A percentile compares a stretch with the other conserved stretches of the same genome.
phyloP scores from a whole-genome alignment of 1,140 invertebrate genomes.

The Apis cerana region DNA sequence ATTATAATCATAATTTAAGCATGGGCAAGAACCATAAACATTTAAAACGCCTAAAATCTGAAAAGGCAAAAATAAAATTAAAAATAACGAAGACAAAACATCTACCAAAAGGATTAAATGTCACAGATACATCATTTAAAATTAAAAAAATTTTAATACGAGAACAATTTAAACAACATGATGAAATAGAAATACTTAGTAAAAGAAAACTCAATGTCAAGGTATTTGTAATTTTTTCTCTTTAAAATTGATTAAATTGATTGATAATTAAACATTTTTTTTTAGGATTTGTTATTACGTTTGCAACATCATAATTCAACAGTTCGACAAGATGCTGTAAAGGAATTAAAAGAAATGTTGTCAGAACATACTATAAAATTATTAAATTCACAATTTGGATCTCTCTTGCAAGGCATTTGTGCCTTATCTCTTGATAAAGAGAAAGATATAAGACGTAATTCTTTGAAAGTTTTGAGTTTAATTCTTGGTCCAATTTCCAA shows the following conservation, averaged over 20 bases:
- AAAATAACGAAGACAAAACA: slow-evolving; percentile 85
- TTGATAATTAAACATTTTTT: slow-evolving; percentile 17
- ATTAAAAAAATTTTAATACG: slow-evolving; percentile 91
- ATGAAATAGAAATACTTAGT: slow-evolving; percentile 84
- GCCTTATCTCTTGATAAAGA: slow-evolving; percentile 88
- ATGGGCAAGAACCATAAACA: slow-evolving; percentile 83
- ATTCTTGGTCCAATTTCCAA: slow-evolving; percentile 83
- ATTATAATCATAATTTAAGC: not conserved
- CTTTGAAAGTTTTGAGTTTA: slow-evolving; percentile 85
- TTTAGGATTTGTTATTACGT: slow-evolving; percentile 87
- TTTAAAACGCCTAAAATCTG: slow-evolving; percentile 87
- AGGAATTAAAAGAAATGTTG: slow-evolving; percentile 87
- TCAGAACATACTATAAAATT: slow-evolving; percentile 80
- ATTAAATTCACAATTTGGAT: slow-evolving; percentile 84
- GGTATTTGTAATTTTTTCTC: slow-evolving; percentile 71
- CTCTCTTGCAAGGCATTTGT: slow-evolving; percentile 86
- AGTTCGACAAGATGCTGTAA: slow-evolving; percentile 86
- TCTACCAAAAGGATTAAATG: slow-evolving; percentile 89
- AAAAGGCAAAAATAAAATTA: slow-evolving; percentile 90
- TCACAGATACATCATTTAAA: slow-evolving; percentile 93
- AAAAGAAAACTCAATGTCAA: slow-evolving; percentile 88
- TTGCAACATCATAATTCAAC: slow-evolving; percentile 90
- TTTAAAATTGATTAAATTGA: too few species aligned
- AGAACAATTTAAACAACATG: slow-evolving; percentile 87
- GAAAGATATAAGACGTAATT: slow-evolving; percentile 85